phyloP scores from a whole-genome alignment of 2,113 vertebrate genomes.

The Amblyornis subalaris region DNA sequence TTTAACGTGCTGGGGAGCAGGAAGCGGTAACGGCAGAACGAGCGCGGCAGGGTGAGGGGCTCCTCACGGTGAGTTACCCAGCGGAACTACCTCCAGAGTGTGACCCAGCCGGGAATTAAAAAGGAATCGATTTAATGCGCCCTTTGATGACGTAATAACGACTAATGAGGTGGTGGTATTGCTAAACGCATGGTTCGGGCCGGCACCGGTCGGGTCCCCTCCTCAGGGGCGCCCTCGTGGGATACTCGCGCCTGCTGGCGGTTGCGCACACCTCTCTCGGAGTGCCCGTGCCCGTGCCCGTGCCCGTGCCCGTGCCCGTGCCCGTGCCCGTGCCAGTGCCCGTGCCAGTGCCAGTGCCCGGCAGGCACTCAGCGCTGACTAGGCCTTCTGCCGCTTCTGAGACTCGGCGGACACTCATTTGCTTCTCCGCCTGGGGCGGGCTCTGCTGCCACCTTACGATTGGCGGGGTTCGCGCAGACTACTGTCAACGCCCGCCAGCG shows the following conservation, averaged over 20 bases:
- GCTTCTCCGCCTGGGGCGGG: not conserved
- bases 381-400: not conserved
- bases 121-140: slow-evolving; percentile 25
- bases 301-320: not conserved
- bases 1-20: not conserved
- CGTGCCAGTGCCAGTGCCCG: not conserved
- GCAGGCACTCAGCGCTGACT: not conserved
- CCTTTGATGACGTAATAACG: slow-evolving; percentile 89
- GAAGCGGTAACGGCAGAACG: not conserved
- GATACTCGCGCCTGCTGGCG: too few relatives aligned
- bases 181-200: not conserved
- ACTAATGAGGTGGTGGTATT: slow-evolving; percentile 51
- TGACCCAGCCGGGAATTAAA: not conserved
- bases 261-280: not conserved
- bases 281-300: not conserved
- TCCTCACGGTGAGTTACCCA: not conserved
- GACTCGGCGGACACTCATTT: not conserved
- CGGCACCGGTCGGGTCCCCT: not conserved
- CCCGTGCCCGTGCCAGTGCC: not conserved
- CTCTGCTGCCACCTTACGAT: not conserved
- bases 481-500: not conserved
- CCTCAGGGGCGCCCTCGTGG: not conserved
- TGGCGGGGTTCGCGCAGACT: not conserved
- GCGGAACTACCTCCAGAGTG: not conserved
- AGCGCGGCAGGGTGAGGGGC: not conserved